Evolutionary conservation across 2,888 invertebrate species (phyloP).

Genomic region (Caenorhabditis sp.): DNA sequence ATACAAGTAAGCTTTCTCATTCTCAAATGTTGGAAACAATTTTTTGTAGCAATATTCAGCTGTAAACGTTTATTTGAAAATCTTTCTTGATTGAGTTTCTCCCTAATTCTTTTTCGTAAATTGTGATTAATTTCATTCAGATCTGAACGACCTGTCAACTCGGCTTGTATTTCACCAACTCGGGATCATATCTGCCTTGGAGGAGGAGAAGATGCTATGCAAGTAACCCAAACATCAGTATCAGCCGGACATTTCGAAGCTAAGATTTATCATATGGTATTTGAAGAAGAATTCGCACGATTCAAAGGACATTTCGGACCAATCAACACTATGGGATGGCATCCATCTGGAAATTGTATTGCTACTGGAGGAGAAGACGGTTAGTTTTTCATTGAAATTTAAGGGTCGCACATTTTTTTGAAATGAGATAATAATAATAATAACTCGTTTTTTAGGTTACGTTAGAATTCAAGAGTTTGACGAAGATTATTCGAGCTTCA

Average conservation of each 20-base stretch:
- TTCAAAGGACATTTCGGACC: slow-evolving; percentile 99
- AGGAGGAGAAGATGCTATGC: slow-evolving; percentile 99
- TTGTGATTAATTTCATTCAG: slow-evolving; percentile 42
- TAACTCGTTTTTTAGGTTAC: slow-evolving; percentile 78
- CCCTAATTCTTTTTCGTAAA: neutral
- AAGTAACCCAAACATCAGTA: slow-evolving; percentile 87
- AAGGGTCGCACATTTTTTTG: neutral
- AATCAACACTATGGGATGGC: slow-evolving; percentile 96
- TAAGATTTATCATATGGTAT: slow-evolving; percentile 90
- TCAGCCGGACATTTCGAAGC: slow-evolving; percentile 96
- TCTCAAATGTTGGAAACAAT: neutral
- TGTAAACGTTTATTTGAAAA: too few species aligned
- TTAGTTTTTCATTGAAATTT: slow-evolving; percentile 72
- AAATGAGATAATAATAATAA: neutral
- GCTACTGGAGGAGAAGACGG: slow-evolving; percentile 98
- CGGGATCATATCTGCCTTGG: slow-evolving; percentile 92
- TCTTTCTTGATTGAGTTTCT: neutral
- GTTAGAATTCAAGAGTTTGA: slow-evolving; percentile 95
- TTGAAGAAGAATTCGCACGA: slow-evolving; percentile 94
- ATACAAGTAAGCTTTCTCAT: slow-evolving; percentile 79
- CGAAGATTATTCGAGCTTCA: slow-evolving; percentile 92
- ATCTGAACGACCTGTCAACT: slow-evolving; percentile 93
- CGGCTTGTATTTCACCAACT: slow-evolving; percentile 93
- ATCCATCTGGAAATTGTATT: slow-evolving; percentile 93
- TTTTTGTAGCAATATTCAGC: too few species aligned